These are phyloP conservation scores for Chromobotia macracanthus DNA, from an alignment of 2,797 vertebrate species.

Conservation along the genomic window DNA sequence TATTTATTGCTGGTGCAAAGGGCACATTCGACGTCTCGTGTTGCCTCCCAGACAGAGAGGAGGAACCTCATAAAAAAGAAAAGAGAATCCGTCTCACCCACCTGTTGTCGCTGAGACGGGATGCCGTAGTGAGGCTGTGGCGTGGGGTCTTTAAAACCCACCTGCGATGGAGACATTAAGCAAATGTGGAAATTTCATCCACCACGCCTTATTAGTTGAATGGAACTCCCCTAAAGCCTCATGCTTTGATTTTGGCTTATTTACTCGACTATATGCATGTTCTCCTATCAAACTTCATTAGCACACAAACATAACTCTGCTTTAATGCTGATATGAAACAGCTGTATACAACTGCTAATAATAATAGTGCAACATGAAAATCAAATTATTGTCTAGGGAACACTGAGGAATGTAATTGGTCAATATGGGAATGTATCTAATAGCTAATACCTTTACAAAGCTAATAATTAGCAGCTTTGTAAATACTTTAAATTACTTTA, in stretches of 20 bases:
- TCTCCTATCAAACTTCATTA: background rate
- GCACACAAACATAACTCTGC: background rate
- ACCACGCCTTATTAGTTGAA: conserved; percentile 13
- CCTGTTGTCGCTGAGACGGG: conserved; percentile 73
- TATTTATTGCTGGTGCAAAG: conserved; percentile 41
- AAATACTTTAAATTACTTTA: background rate
- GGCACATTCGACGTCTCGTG: conserved; percentile 74
- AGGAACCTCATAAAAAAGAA: conserved; percentile 78
- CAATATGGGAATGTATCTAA: no score
- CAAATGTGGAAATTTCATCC: conserved; percentile 62
- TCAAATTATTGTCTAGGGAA: background rate
- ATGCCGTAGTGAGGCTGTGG: conserved; percentile 48
- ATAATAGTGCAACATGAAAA: background rate
- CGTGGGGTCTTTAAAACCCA: conserved; percentile 73
- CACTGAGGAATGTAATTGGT: background rate
- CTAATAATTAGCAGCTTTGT: no score
- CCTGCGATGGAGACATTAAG: conserved; percentile 73
- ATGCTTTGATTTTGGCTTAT: conserved; percentile 23
- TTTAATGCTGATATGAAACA: background rate
- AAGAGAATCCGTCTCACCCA: conserved; percentile 67
- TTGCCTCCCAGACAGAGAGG: conserved; percentile 70
- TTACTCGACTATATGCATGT: background rate
- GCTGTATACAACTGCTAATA: no score
- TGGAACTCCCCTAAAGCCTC: no score
- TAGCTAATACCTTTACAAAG: no score